Base-by-base conservation (phyloP, 2,113 vertebrate species). In the Salvator merianae region DNA sequence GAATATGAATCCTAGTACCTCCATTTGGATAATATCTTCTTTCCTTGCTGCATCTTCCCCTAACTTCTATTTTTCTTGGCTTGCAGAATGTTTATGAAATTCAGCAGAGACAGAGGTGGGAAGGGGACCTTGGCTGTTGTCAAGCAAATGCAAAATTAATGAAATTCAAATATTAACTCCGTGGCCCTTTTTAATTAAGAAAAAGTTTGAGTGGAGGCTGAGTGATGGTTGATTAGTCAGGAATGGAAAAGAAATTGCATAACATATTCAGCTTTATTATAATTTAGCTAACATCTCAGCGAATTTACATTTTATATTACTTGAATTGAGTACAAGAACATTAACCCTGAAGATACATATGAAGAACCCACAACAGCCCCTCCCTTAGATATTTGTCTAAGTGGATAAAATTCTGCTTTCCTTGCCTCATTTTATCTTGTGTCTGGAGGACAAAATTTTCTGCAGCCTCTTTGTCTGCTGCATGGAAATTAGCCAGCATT, bases 361-460 rank as follows among this genome's bases (percentile, higher is more conserved):
- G 5, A 63, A 62, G 36, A 16, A 30, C 36, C 30, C 30, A 63
- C 3, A n/a, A 34, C 36, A 32, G 72, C 34, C 36, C 24, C 20
- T 73, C 18, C 28, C 20, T 26, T 38, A 53, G 76, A 28, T 14
- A n/a, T 47, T 68, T 71, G 72, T 83, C 63, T 62, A 82, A 71
- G 36, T 16, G 74, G 26, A 82, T 32, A 43, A 80, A 82, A 72
- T 68, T 74, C 71, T 63, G 26, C n/a, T 36, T 80, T 80, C 66
- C 32, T 40, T 40, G 77, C n/a, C 59, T 74, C 59, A 63, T 79
- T 73, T 36, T 80, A 14, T 24, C 36, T 86, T n/a, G 50, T 1
- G 76, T 43, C 18, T 78, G 40, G 28, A 84, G 26, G 30, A 79
- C 66, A 88, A 70, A 68, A 83, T 81, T 82, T 86, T 84, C 79